phyloP scores from a whole-genome alignment of 2,888 invertebrate genomes.

The Notodonta ziczac region DNA sequence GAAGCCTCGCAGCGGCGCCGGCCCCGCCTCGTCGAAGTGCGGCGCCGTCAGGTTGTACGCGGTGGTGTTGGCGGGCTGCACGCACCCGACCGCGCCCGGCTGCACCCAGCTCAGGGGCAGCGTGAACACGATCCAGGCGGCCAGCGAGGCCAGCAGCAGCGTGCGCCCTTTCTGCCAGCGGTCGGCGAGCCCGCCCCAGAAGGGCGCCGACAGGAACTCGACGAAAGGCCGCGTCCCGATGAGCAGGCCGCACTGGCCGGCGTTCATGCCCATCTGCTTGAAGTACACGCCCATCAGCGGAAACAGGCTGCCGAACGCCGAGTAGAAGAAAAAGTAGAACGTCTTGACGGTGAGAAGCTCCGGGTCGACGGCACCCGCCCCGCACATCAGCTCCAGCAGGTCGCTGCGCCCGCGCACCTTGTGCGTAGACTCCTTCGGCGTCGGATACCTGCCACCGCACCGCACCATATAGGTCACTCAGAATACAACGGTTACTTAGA shows the following conservation, averaged over 20 bases:
- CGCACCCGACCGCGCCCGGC: constrained; percentile 96
- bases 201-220: constrained; percentile 98
- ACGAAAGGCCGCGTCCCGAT: constrained; percentile 98
- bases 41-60: constrained; percentile 86
- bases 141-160: constrained; percentile 94
- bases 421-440: constrained; percentile 94
- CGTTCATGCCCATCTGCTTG: constrained; percentile 99
- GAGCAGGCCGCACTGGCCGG: constrained; percentile 96
- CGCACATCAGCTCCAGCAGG: constrained; percentile 92
- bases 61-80: constrained; percentile 83
- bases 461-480: neutral
- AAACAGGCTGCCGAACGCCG: constrained; percentile 98
- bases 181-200: constrained; percentile 98
- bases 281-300: constrained; percentile 99
- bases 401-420: constrained; percentile 95
- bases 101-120: constrained; percentile 97
- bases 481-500: neutral
- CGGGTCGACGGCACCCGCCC: constrained; percentile 92
- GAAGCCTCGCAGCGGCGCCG: constrained; percentile 49
- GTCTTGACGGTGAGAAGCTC: constrained; percentile 97
- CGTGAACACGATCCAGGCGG: constrained; percentile 98
- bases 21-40: constrained; percentile 73
- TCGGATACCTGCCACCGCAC: constrained; percentile 87
- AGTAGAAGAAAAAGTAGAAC: constrained; percentile 99
- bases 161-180: constrained; percentile 94